These are phyloP conservation scores for Sebastes paucispinis DNA, from an alignment of 2,797 vertebrate genomes.

Conservation along the genomic window DNA sequence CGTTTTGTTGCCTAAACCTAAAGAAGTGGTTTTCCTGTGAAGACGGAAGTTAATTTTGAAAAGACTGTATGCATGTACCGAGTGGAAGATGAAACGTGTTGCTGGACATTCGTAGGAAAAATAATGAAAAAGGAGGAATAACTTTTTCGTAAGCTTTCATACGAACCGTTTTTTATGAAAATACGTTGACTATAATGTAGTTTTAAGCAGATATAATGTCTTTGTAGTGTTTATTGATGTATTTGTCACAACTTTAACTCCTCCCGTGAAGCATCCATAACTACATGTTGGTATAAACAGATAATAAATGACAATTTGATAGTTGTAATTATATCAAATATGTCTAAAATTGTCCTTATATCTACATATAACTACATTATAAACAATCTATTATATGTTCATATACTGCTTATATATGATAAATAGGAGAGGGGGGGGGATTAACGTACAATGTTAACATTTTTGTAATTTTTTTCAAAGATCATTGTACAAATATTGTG, in stretches of 20 bases:
- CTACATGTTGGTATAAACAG: not conserved
- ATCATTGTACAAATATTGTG: slow-evolving; percentile 13
- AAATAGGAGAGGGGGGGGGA: not conserved
- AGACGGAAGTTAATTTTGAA: no score
- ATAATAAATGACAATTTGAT: not conserved
- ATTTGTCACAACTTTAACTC: not conserved
- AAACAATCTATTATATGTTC: not conserved
- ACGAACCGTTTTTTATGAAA: no score
- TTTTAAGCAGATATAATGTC: not conserved
- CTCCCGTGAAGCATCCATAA: not conserved
- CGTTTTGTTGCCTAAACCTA: no score
- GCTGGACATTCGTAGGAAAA: no score
- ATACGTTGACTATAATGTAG: not conserved
- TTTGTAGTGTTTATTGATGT: not conserved
- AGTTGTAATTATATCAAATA: not conserved
- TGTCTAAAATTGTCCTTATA: not conserved
- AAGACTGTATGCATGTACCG: no score
- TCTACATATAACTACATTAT: not conserved
- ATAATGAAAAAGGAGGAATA: no score
- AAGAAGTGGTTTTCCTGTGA: no score
- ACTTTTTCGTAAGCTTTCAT: no score
- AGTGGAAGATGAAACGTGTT: no score
- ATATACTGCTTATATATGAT: not conserved
- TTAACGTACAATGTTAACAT: not conserved
- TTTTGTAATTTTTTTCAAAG: slow-evolving; percentile 7